A percentile compares a stretch with the other conserved stretches of the same genome.
These are phyloP conservation scores for Vollenhovia emeryi DNA, from an alignment of 1,140 invertebrate species.

Conservation along the genomic window DNA sequence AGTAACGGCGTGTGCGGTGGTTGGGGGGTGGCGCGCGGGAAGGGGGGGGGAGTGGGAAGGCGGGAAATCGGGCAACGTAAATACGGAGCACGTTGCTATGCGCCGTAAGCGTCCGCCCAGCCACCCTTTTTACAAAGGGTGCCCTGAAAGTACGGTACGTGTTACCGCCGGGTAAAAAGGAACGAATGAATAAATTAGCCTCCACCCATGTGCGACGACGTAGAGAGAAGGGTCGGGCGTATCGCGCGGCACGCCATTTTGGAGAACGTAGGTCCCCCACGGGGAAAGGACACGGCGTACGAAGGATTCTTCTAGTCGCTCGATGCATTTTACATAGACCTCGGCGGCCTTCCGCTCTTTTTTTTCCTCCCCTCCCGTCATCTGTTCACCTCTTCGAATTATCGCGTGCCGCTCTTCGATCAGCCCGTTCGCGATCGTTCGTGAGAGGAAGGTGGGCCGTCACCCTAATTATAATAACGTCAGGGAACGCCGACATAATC, in stretches of 20 bases:
- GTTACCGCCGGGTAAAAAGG: constrained; percentile 80
- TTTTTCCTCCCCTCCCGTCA: too few species aligned
- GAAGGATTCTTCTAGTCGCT: constrained; percentile 68
- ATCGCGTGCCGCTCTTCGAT: constrained; percentile 37
- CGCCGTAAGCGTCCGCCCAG: constrained; percentile 79
- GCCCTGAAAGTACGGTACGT: constrained; percentile 80
- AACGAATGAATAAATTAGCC: constrained; percentile 84
- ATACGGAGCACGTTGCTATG: constrained; percentile 82
- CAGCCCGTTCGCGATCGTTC: constrained; percentile 22
- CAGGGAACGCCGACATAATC: background rate
- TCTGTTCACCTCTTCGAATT: constrained; percentile 44
- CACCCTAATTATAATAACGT: background rate
- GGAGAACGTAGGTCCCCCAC: constrained; percentile 75
- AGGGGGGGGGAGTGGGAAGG: constrained; percentile 61
- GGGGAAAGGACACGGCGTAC: constrained; percentile 57
- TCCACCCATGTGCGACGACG: constrained; percentile 68
- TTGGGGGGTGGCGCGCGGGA: constrained; percentile 1
- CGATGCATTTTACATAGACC: constrained; percentile 68
- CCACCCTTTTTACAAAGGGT: constrained; percentile 82
- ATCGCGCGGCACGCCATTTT: constrained; percentile 80
- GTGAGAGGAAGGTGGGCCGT: constrained; percentile 11
- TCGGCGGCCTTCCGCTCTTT: constrained; percentile 30
- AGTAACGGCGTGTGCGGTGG: constrained; percentile 45
- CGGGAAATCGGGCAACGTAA: constrained; percentile 81
- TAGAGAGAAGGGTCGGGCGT: constrained; percentile 71